These are phyloP conservation scores for Lepidonotus clava DNA, from an alignment of 2,888 invertebrate species.

Conservation along the genomic window DNA sequence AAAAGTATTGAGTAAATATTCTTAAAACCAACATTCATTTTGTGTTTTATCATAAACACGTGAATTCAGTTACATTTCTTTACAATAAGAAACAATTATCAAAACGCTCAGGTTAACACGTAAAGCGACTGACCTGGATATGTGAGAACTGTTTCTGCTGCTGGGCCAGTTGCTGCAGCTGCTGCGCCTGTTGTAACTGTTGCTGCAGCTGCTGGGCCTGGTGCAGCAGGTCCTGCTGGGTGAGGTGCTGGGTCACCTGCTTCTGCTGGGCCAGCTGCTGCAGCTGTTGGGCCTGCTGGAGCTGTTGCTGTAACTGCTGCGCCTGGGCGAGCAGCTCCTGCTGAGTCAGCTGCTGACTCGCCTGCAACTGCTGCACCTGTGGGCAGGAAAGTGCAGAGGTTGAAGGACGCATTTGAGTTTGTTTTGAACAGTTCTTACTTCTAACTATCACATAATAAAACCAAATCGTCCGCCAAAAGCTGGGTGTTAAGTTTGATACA, in stretches of 20 bases:
- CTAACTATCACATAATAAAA: too few species aligned
- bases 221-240: constrained; percentile 65
- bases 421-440: too few species aligned
- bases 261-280: constrained; percentile 66
- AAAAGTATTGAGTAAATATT: too few species aligned
- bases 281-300: constrained; percentile 63
- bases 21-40: too few species aligned
- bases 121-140: neutral
- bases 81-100: too few species aligned
- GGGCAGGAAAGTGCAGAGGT: too few species aligned
- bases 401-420: too few species aligned
- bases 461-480: too few species aligned
- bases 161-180: constrained; percentile 58
- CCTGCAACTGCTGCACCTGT: constrained; percentile 60
- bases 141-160: constrained; percentile 53
- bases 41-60: too few species aligned
- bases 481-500: too few species aligned
- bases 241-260: constrained; percentile 60
- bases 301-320: constrained; percentile 61
- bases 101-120: too few species aligned
- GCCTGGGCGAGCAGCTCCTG: constrained; percentile 67
- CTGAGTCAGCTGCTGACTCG: constrained; percentile 61
- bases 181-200: constrained; percentile 63
- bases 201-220: constrained; percentile 64
- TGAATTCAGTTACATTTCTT: too few species aligned